phyloP scores from a whole-genome alignment of 1,140 invertebrate genomes.

The Drosophila micromelanica region DNA sequence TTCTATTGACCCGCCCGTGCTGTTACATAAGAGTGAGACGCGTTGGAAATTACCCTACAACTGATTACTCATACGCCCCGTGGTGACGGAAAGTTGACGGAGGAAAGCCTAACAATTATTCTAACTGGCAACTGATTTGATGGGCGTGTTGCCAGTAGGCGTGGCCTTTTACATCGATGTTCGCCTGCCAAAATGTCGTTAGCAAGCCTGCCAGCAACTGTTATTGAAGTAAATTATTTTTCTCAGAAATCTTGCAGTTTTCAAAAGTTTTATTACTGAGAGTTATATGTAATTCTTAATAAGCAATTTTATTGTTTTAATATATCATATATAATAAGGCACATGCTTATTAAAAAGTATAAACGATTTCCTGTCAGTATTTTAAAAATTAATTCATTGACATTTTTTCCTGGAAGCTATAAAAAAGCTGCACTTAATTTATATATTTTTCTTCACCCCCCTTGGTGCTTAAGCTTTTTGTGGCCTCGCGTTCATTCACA shows the following conservation, averaged over 20 bases:
- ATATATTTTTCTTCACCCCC: neutral
- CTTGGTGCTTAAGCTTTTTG: neutral
- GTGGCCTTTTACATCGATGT: slow-evolving; percentile 1
- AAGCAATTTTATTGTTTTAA: no score
- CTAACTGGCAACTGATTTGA: slow-evolving; percentile 17
- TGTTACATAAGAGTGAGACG: slow-evolving; percentile 18
- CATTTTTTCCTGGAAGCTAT: neutral
- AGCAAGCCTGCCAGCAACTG: neutral
- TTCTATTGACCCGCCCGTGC: neutral
- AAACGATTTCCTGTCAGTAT: neutral
- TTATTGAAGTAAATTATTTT: slow-evolving; percentile 19
- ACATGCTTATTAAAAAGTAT: no score
- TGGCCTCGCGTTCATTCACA: neutral
- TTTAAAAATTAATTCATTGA: neutral
- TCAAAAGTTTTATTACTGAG: no score
- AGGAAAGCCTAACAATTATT: slow-evolving; percentile 7
- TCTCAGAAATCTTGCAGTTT: neutral
- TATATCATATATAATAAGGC: no score
- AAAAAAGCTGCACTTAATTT: neutral
- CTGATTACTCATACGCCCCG: slow-evolving; percentile 29
- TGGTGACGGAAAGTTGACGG: neutral
- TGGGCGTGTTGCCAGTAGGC: slow-evolving; percentile 10
- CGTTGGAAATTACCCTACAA: neutral
- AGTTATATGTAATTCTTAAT: no score
- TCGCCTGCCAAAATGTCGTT: slow-evolving; percentile 24